Evolutionary conservation across 2,797 vertebrate species (phyloP), one percentile per base, ranked within the genome.

Genomic region (Borostomias antarcticus): DNA sequence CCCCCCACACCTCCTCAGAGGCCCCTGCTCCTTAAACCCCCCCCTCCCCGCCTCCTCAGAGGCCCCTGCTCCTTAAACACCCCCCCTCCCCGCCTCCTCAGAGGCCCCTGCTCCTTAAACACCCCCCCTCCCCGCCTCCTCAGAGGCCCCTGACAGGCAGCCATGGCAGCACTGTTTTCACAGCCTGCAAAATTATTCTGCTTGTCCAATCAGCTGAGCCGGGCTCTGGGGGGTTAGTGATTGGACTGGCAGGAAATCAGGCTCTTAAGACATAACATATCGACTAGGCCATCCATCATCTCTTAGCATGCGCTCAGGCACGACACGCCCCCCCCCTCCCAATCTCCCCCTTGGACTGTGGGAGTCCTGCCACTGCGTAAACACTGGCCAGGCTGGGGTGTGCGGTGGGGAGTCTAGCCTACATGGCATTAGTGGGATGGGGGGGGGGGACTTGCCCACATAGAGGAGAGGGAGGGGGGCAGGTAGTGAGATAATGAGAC

Each of bases 221-320:
- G 93, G 92, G 91, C 89, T 95, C 94, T 94, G 90, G 95, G 94
- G 95, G 93, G 94, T 93, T 95, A 93, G 93, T 97, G 96, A 98
- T 96, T 96, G 94, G 95, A 95, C 94, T 97, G 96, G 96, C 95
- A 98, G 95, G 95, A 97, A 96, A 96, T 96, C 95, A 93, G 92
- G 94, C 96, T 98, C 95, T 96, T 95, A 95, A 96, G 97, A 98
- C 96, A 96, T 95, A 98, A 96, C 91, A 92, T 93, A 97, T 97
- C 94, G 95, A 96, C 94, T 95, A 93, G 96, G 93, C 95, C 95
- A 98, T 99, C 96, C 96, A 98, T 99, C 97, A 98, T 98, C 94
- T 94, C 93, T 94, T 96, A 97, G 95, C 95, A 91, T 94, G 92
- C 82, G 84, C 94, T 93, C 92, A 95, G 94, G 93, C 91, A 87